Conservation (phyloP, 2,888 invertebrate species). For the Xanthorhoe designata region DNA sequence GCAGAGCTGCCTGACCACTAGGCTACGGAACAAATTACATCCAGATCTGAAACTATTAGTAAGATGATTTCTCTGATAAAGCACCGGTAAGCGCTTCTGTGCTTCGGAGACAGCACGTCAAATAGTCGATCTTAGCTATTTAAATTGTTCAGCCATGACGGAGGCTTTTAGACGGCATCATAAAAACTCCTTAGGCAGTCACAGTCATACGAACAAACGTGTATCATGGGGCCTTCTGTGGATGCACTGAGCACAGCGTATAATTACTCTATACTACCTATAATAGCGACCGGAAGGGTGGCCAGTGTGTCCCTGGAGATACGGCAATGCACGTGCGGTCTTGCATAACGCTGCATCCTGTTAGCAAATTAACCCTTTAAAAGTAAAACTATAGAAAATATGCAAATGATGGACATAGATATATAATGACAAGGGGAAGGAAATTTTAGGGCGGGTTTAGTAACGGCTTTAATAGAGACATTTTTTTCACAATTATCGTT, state of each 20-base stretch:
- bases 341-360: conserved; percentile 65
- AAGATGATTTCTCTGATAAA: too few relatives aligned
- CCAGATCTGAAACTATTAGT: too few relatives aligned
- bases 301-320: conserved; percentile 52
- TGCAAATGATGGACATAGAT: conserved; percentile 9
- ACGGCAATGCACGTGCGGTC: conserved; percentile 56
- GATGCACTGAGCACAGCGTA: background rate
- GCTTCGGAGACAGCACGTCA: too few relatives aligned
- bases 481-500: too few relatives aligned
- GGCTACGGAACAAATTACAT: too few relatives aligned
- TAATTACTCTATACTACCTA: conserved; percentile 26
- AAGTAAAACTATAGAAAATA: conserved; percentile 10
- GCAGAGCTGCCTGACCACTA: too few relatives aligned
- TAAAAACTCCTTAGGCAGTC: too few relatives aligned
- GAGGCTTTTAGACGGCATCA: too few relatives aligned
- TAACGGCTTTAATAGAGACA: background rate
- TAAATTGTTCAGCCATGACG: too few relatives aligned
- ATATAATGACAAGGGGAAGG: background rate
- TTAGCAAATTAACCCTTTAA: conserved; percentile 32
- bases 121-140: too few relatives aligned
- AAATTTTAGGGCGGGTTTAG: background rate
- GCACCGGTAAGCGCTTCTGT: too few relatives aligned
- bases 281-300: conserved; percentile 53
- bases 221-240: background rate
- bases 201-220: background rate